These are phyloP conservation scores for Sus cebifrons DNA, from an alignment of 2,797 vertebrate species.

Conservation along the genomic window DNA sequence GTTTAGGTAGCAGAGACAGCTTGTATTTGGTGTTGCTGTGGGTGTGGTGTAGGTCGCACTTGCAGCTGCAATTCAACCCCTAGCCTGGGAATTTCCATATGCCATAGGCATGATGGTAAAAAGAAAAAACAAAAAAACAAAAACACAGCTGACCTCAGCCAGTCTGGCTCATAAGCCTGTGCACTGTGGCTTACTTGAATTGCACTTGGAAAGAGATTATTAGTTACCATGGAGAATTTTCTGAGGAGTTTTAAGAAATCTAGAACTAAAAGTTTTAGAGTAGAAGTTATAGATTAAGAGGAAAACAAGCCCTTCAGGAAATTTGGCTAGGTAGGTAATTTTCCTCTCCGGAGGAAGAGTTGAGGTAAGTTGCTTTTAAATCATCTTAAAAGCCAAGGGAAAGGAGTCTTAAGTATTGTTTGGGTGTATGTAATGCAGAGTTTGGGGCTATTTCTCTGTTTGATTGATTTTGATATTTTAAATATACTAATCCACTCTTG, in stretches of 20 bases:
- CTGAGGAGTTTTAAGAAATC: constrained; percentile 15
- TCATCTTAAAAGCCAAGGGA: constrained; percentile 61
- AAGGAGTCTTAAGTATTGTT: constrained; percentile 45
- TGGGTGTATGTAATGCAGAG: background rate
- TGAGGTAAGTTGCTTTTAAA: constrained; percentile 48
- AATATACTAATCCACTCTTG: background rate
- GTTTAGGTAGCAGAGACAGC: too few relatives aligned
- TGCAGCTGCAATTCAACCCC: too few relatives aligned
- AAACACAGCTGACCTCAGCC: too few relatives aligned
- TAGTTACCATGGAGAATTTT: background rate
- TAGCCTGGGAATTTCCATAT: too few relatives aligned
- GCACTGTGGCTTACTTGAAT: background rate
- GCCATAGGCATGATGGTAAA: too few relatives aligned
- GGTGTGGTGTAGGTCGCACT: too few relatives aligned
- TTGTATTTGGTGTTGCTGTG: too few relatives aligned
- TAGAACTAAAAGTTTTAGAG: background rate
- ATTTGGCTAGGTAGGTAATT: constrained; percentile 9
- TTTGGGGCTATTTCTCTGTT: constrained; percentile 38
- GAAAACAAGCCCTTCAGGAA: background rate
- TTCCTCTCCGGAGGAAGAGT: constrained; percentile 2
- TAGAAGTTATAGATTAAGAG: background rate
- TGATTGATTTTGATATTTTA: constrained; percentile 65
- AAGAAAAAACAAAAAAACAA: too few relatives aligned
- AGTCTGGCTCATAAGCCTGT: background rate
- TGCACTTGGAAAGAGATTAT: background rate